phyloP scores from a whole-genome alignment of 2,113 vertebrate genomes.

The Riparia riparia region DNA sequence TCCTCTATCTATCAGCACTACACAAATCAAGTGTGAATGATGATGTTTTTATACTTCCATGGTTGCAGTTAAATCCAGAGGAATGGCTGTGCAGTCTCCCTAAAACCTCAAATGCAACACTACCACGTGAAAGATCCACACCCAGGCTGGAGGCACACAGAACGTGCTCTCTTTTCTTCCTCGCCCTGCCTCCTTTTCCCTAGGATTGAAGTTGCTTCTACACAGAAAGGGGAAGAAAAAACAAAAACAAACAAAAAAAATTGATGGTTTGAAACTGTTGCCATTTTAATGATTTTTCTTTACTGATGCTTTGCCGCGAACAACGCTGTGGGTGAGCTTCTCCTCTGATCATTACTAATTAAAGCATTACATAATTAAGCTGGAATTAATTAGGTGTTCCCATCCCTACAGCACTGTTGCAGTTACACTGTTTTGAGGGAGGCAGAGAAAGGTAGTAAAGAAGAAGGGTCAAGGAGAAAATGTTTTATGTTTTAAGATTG shows the following conservation, averaged over 20 bases:
- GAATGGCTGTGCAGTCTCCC: fast-evolving
- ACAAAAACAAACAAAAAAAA: neutral
- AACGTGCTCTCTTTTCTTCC: neutral
- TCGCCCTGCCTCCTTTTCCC: neutral
- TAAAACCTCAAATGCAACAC: neutral
- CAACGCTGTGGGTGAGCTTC: fast-evolving
- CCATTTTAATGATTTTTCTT: neutral
- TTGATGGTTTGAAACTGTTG: neutral
- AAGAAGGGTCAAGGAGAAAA: neutral
- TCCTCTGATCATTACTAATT: neutral
- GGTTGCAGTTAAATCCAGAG: neutral
- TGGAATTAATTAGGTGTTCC: neutral
- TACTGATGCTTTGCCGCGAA: neutral
- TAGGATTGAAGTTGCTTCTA: neutral
- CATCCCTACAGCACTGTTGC: neutral
- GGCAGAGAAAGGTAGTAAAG: neutral
- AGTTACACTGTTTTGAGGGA: neutral
- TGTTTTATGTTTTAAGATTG: neutral
- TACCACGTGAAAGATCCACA: neutral
- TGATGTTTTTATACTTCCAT: neutral
- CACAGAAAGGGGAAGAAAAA: too few species aligned
- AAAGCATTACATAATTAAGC: neutral
- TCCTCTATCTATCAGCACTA: neutral
- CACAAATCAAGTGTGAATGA: neutral
- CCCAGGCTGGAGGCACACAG: neutral